These are phyloP conservation scores for Rhadina sibilatrix DNA, from an alignment of 2,113 vertebrate genomes.

Conservation along the genomic window DNA sequence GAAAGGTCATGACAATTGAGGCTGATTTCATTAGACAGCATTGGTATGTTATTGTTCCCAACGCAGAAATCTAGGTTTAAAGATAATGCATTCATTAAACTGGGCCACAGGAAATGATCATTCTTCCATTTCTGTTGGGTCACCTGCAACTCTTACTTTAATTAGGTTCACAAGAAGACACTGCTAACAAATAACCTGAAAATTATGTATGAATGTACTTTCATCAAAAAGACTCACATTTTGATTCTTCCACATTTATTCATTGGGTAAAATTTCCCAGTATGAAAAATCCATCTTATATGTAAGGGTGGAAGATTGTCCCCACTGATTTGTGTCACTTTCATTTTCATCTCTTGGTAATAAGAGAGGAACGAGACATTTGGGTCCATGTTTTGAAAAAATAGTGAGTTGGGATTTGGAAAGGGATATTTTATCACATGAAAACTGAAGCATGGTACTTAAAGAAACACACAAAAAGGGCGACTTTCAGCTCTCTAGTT, in stretches of 20 bases:
- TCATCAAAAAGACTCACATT: neutral
- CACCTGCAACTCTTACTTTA: constrained; percentile 40
- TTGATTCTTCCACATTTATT: neutral
- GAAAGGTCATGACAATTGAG: constrained; percentile 53
- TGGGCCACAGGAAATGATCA: constrained; percentile 32
- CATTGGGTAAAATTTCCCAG: neutral
- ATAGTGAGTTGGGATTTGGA: neutral
- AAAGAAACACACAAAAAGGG: neutral
- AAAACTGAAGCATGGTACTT: neutral
- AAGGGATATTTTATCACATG: neutral
- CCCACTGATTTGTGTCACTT: neutral
- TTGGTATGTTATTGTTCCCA: constrained; percentile 47
- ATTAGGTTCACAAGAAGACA: constrained; percentile 10
- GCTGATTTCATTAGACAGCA: constrained; percentile 58
- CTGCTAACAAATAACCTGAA: neutral
- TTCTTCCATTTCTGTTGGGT: neutral
- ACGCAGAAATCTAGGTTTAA: constrained; percentile 25
- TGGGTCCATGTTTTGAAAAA: neutral
- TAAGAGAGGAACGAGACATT: neutral
- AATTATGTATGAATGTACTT: neutral
- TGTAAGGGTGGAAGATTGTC: neutral
- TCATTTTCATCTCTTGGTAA: neutral
- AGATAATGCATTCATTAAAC: constrained; percentile 28
- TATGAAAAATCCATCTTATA: neutral
- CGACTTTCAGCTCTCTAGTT: neutral